Percentiles rank a stretch among this genome's conserved stretches.
phyloP scores from a whole-genome alignment of 2,888 invertebrate species.

The Hydrotaea cyrtoneurina region DNA sequence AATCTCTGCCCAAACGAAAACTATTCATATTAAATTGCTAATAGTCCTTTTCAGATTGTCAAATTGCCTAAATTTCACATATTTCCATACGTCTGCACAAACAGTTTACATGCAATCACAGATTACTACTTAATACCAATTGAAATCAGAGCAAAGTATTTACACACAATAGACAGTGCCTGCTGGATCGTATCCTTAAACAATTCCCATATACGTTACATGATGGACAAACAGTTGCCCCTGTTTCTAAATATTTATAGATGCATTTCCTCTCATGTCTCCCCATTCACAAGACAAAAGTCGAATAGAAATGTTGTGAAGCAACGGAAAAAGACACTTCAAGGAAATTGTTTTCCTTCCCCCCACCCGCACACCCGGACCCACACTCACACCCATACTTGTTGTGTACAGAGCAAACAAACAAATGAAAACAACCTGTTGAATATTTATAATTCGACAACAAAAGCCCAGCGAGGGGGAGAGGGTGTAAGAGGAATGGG shows the following conservation, averaged over 20 bases:
- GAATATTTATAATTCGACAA: constrained; percentile 39
- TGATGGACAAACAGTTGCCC: background rate
- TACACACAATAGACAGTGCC: background rate
- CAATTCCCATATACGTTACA: background rate
- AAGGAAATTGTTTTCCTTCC: constrained; percentile 26
- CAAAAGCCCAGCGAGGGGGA: constrained; percentile 19
- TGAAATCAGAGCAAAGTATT: constrained; percentile 10
- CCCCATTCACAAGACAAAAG: background rate
- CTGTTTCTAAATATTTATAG: background rate
- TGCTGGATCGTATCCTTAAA: constrained; percentile 15
- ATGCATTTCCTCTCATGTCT: background rate
- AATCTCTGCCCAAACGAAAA: no score
- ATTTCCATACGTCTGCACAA: background rate
- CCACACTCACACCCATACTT: background rate
- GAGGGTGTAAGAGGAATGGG: constrained; percentile 10
- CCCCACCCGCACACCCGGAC: background rate
- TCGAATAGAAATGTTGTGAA: background rate
- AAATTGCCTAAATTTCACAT: background rate
- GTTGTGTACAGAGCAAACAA: background rate
- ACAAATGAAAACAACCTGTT: constrained; percentile 31
- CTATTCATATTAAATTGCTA: no score
- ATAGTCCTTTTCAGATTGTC: background rate
- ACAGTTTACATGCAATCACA: constrained; percentile 18
- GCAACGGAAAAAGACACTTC: constrained; percentile 13
- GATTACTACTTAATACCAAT: constrained; percentile 24